Evolutionary conservation across 2,888 invertebrate species (phyloP), one percentile per base, ranked within the genome.

Genomic region (Stenichneumon culpator): DNA sequence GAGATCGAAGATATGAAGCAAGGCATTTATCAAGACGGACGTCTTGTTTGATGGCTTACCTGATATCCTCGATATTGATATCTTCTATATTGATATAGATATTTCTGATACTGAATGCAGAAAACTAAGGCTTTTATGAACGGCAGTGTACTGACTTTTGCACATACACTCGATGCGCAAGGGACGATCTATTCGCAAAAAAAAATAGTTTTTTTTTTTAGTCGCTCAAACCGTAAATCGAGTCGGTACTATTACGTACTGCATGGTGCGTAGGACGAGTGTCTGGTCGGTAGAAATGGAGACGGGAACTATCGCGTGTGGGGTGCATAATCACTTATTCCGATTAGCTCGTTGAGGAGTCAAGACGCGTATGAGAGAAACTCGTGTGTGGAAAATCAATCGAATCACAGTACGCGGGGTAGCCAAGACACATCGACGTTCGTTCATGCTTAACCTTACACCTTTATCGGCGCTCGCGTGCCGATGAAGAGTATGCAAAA

Each of bases 261-360:
- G 44, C 50, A 47, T 16, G 44, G 3, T 32, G 60, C 57, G 50
- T 60, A 50, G 60, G 52, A 67, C 67, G 47, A 19, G 74, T 82
- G 82, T 63, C 82, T 67, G n/a, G 75, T 67, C 16, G 39, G 28
- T 9, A 70, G 60, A 67, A 39, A 54, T 77, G n/a, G 39, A 77
- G 82, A 86, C 79, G 80, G 84, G 85, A 79, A 67, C 83, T 88
- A 79, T 60, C 60, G 69, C 54, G 39, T 69, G 78, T 60, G 32
- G 52, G 52, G 78, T 78, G 69, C 70, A 70, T 79, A 44, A 88
- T 90, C 90, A 90, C 90, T 90, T 89, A 89, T 88, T 89, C 88
- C 86, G 89, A 90, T 90, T 90, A 88, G 88, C 88, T 88, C 87
- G 81, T 86, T 79, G 79, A 79, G 60, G 60, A 70, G 47, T 70